A percentile compares a stretch with the other conserved stretches of the same genome.
phyloP scores from a whole-genome alignment of 1,140 invertebrate species.

The Saccostrea echinata region DNA sequence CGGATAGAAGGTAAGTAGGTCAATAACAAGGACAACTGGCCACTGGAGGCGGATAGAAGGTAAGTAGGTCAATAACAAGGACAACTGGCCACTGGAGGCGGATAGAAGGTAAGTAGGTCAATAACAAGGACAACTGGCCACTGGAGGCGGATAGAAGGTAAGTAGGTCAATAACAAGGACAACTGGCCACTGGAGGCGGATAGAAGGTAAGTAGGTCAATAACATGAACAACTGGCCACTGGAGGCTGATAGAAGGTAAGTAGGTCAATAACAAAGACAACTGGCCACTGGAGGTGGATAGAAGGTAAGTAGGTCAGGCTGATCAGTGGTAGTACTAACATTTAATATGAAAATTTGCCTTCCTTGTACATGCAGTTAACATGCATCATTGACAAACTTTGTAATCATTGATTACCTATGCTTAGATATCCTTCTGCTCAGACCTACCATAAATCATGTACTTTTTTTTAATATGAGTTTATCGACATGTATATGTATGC shows the following conservation, averaged over 20 bases:
- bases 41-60: conserved; percentile 85
- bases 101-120: conserved; percentile 75
- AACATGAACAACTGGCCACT: conserved; percentile 96
- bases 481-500: too few relatives aligned
- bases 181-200: conserved; percentile 94
- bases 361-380: too few relatives aligned
- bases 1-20: conserved; percentile 74
- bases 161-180: conserved; percentile 91
- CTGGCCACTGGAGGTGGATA: conserved; percentile 91
- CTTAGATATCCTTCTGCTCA: too few relatives aligned
- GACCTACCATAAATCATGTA: too few relatives aligned
- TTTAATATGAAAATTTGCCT: too few relatives aligned
- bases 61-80: conserved; percentile 88
- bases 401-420: too few relatives aligned
- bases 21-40: conserved; percentile 96
- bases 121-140: conserved; percentile 96
- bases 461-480: too few relatives aligned
- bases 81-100: conserved; percentile 95
- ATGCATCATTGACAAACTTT: too few relatives aligned
- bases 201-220: conserved; percentile 79
- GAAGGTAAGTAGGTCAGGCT: conserved; percentile 72
- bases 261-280: conserved; percentile 94
- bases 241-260: conserved; percentile 83
- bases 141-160: conserved; percentile 84
- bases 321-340: too few relatives aligned